Evolutionary conservation across 2,113 vertebrate species (phyloP).

Genomic region (Cryptomyrus ogoouensis): DNA sequence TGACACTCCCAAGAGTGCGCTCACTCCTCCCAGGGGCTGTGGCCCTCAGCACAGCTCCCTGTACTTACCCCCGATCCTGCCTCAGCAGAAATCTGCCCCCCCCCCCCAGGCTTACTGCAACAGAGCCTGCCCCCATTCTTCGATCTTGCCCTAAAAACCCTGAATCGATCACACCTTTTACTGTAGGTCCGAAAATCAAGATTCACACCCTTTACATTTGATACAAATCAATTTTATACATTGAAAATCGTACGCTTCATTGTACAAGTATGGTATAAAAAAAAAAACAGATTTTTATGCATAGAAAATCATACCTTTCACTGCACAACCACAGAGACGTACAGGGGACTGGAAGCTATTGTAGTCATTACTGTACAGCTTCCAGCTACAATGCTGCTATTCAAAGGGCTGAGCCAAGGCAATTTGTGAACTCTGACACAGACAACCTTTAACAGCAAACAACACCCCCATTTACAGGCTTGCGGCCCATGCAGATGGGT

Average conservation of each 20-base stretch:
- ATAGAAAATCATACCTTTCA: conserved; percentile 8
- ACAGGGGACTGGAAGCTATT: conserved; percentile 40
- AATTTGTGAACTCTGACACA: conserved; percentile 98
- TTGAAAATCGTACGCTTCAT: neutral
- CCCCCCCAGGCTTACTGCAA: neutral
- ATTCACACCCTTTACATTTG: neutral
- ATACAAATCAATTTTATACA: neutral
- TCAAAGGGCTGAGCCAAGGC: conserved; percentile 67
- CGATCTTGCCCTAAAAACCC: neutral
- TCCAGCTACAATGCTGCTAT: conserved; percentile 62
- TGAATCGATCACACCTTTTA: neutral
- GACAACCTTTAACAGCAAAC: conserved; percentile 85
- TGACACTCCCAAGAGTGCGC: conserved; percentile 1
- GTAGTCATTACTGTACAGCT: conserved; percentile 69
- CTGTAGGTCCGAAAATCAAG: neutral
- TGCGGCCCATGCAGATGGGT: conserved; percentile 71
- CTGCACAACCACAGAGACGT: conserved; percentile 18
- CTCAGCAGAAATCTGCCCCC: neutral
- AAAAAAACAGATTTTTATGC: neutral
- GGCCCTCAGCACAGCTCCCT: neutral
- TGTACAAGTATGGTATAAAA: neutral
- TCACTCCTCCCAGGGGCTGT: neutral
- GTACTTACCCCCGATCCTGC: neutral
- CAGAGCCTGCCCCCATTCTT: neutral
- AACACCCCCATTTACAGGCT: conserved; percentile 76